Percentiles rank a stretch among this genome's conserved stretches.
phyloP scores from a whole-genome alignment of 2,888 invertebrate genomes.

The Isoperla grammatica region DNA sequence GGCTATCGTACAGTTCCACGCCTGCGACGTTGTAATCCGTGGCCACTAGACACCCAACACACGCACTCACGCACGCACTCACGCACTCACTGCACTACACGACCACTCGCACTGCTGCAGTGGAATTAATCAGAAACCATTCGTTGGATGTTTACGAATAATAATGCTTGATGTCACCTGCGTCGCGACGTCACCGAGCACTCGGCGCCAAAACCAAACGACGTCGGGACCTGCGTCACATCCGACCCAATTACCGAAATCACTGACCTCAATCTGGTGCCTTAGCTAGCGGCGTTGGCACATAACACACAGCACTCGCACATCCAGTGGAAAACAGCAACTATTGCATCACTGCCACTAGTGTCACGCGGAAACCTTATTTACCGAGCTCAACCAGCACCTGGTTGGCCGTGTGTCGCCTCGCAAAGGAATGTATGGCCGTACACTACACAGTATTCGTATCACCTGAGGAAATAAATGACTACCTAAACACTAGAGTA shows the following conservation, averaged over 20 bases:
- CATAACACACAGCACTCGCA: neutral
- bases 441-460: too few relatives aligned
- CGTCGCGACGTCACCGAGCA: neutral
- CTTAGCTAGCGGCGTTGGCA: neutral
- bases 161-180: neutral
- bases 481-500: too few relatives aligned
- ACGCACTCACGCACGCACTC: neutral
- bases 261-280: constrained; percentile 8
- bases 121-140: too few relatives aligned
- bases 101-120: neutral
- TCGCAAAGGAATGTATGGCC: too few relatives aligned
- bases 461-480: too few relatives aligned
- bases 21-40: constrained; percentile 13
- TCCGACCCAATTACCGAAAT: constrained; percentile 8
- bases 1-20: constrained; percentile 1
- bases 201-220: neutral
- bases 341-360: neutral
- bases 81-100: neutral
- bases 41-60: neutral
- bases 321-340: neutral
- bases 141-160: too few relatives aligned
- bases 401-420: too few relatives aligned
- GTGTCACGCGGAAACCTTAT: neutral
- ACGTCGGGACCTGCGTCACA: neutral
- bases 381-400: too few relatives aligned